Evolutionary conservation across 1,140 invertebrate genomes (phyloP).

Genomic region (Hydropsyche tenuis): DNA sequence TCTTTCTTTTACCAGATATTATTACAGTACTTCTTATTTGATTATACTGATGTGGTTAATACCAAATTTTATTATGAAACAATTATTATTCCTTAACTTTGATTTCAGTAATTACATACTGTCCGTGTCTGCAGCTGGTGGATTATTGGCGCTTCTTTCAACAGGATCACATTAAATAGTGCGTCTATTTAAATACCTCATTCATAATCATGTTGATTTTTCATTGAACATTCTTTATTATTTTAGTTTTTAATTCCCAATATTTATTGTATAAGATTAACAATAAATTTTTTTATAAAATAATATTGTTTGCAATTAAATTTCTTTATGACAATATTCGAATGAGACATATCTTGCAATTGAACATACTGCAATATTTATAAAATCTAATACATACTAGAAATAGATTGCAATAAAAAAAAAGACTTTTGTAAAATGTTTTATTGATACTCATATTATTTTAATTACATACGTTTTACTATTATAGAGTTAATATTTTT

Average conservation of each 20-base stretch:
- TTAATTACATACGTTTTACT: background rate
- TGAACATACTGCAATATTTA: too few relatives aligned
- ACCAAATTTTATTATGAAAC: too few relatives aligned
- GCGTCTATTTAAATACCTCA: background rate
- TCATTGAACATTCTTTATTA: slow-evolving; percentile 15
- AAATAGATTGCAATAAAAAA: too few relatives aligned
- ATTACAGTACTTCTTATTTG: too few relatives aligned
- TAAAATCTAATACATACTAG: too few relatives aligned
- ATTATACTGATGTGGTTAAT: too few relatives aligned
- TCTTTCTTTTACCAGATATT: too few relatives aligned
- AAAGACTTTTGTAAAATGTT: background rate
- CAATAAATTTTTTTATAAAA: slow-evolving; percentile 35
- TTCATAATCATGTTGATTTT: background rate
- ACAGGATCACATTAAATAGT: slow-evolving; percentile 70
- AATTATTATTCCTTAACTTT: slow-evolving; percentile 60
- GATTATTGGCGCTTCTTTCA: slow-evolving; percentile 88
- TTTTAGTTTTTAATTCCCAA: slow-evolving; percentile 29
- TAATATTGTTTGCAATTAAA: background rate
- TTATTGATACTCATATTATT: background rate
- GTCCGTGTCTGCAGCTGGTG: slow-evolving; percentile 84
- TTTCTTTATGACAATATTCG: background rate
- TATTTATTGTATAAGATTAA: slow-evolving; percentile 39
- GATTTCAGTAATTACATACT: slow-evolving; percentile 83
- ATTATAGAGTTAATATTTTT: background rate
- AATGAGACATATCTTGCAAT: too few relatives aligned